phyloP scores from a whole-genome alignment of 2,113 vertebrate species.

The Myodes glareolus region DNA sequence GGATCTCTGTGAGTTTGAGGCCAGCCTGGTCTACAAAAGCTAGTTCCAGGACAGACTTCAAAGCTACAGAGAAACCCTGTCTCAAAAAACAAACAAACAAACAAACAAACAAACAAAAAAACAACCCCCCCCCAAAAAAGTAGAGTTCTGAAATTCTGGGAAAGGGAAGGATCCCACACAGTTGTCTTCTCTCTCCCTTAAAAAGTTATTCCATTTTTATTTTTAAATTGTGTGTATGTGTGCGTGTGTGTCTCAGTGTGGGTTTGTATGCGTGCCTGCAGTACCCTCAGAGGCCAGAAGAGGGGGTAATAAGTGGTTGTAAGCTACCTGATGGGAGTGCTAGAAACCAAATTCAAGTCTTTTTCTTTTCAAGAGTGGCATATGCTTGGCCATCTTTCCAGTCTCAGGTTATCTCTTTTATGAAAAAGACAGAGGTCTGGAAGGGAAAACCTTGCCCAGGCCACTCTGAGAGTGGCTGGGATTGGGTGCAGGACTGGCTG shows the following conservation, averaged over 20 bases:
- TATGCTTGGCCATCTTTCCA: neutral
- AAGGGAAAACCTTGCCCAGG: neutral
- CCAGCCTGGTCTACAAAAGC: too few relatives aligned
- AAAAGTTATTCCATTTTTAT: neutral
- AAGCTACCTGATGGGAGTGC: neutral
- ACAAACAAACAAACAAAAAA: too few relatives aligned
- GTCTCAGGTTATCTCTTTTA: neutral
- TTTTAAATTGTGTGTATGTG: neutral
- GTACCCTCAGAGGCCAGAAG: neutral
- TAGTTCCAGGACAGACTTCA: too few relatives aligned
- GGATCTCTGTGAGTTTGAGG: too few relatives aligned
- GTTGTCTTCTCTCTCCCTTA: neutral
- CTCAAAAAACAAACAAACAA: too few relatives aligned
- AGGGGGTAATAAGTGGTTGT: neutral
- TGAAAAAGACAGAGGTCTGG: slow-evolving; percentile 16
- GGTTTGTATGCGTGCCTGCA: neutral
- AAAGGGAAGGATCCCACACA: neutral
- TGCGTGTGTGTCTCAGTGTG: neutral
- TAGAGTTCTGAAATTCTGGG: neutral
- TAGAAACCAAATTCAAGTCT: neutral
- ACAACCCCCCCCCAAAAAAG: neutral
- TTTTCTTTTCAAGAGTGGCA: neutral
- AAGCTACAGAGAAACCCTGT: too few relatives aligned
- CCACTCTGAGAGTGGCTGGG: neutral
- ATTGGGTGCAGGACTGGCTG: neutral